These are phyloP conservation scores for Drosophila sechellia DNA, from an alignment of 1,140 invertebrate species.

Conservation along the genomic window DNA sequence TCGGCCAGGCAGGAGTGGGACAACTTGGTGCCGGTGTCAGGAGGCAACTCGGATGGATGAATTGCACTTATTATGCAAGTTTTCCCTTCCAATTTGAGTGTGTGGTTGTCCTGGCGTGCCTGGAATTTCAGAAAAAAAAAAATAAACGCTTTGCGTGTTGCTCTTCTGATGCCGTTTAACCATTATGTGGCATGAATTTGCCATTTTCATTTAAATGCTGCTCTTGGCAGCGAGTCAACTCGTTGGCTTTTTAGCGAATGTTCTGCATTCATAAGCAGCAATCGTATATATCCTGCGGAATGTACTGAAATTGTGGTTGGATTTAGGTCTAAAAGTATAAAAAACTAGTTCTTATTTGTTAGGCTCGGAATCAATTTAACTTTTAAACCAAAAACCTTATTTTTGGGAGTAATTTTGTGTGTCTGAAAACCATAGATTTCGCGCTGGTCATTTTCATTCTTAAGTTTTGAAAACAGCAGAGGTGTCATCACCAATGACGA, in stretches of 20 bases:
- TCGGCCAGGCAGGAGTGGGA: slow-evolving; percentile 13
- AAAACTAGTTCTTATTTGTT: neutral
- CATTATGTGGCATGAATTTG: slow-evolving; percentile 22
- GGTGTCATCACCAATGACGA: neutral
- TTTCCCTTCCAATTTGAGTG: slow-evolving; percentile 18
- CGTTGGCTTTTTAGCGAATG: slow-evolving; percentile 17
- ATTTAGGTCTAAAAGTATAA: neutral
- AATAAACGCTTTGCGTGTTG: slow-evolving; percentile 11
- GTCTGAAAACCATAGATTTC: too few species aligned
- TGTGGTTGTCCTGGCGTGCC: neutral
- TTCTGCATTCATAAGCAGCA: slow-evolving; percentile 9
- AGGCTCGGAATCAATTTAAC: too few species aligned
- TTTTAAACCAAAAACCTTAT: too few species aligned
- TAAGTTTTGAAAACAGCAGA: neutral
- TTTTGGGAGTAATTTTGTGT: too few species aligned
- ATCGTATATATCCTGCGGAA: neutral
- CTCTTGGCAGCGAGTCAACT: slow-evolving; percentile 5
- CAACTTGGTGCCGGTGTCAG: slow-evolving; percentile 1
- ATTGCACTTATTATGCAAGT: slow-evolving; percentile 41
- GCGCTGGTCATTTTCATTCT: too few species aligned
- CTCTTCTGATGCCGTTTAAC: slow-evolving; percentile 29
- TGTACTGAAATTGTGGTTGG: slow-evolving; percentile 16
- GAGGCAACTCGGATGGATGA: slow-evolving; percentile 13
- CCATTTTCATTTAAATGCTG: slow-evolving; percentile 28
- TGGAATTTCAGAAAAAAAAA: slow-evolving; percentile 15